Base-by-base conservation (phyloP, 1,140 invertebrate genomes). In the Zelostemma sp. region DNA sequence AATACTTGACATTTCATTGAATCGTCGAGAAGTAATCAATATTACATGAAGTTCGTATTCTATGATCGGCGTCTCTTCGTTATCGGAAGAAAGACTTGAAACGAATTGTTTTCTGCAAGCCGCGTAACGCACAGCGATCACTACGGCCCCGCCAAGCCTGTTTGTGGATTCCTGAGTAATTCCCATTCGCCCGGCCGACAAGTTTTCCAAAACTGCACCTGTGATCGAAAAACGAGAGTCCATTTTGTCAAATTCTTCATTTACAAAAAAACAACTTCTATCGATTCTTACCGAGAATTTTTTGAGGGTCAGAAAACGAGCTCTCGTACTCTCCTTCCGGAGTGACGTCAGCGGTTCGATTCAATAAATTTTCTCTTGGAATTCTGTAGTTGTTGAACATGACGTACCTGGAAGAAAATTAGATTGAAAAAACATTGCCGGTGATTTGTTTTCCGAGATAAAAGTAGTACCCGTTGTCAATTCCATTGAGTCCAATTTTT, bases 81-180 rank as follows among this genome's bases (percentile, higher is more conserved):
- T 73, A 0, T 70, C 64, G 1, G 84, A 78, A 1, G 90, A 68
- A 21, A 76, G 61, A 47, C 70, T 74, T 31, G 78, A 88, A 1
- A 92, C 93, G 84, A 96, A 96, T 85, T 96, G 95, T 69, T 88
- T 90, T 21, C 95, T 86, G 8, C 91, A 91, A 0, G 91, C 93
- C 6, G 93, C 93, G 79, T 96, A 96, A 4, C 95, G 83, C 0
- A 93, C 86, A 1, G 93, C 93, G 59, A 96, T 95, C n/a, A 91
- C 88, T 0, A 95, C 78, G 0, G 91, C 91, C 90, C 89, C 78
- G 82, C 88, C 51, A 91, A 83, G 75, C 90, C 90, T 77, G 84
- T 87, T 88, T 11, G 89, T 88, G 60, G 91, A 90, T 80, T 96
- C 93, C 64, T 88, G 89, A 64, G 88, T 88, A 58, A 92, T 92